phyloP scores from a whole-genome alignment of 2,797 vertebrate species.

The Typhlichthys subterraneus region DNA sequence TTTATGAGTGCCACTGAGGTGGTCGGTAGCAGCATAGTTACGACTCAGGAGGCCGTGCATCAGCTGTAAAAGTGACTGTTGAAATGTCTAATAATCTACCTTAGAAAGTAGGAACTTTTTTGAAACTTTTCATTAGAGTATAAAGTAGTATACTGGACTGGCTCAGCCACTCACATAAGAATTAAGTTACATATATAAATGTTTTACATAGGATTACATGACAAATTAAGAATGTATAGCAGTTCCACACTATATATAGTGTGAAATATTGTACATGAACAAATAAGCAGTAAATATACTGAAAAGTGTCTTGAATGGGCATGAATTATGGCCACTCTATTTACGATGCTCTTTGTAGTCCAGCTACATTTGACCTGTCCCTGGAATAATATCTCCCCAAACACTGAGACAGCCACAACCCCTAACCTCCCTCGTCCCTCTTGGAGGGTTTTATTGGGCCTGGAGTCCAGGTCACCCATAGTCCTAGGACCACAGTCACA shows the following conservation, averaged over 20 bases:
- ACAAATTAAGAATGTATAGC: not conserved
- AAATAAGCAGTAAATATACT: conserved; percentile 7
- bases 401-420: conserved; percentile 55
- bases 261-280: not conserved
- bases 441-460: conserved; percentile 63
- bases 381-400: conserved; percentile 66
- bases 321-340: conserved; percentile 58
- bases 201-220: no score
- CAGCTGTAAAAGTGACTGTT: conserved; percentile 29
- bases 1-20: conserved; percentile 59
- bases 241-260: no score
- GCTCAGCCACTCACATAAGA: no score
- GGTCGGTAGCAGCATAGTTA: conserved; percentile 37
- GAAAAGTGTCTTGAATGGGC: conserved; percentile 22
- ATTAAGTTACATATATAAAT: no score
- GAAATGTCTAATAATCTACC: conserved; percentile 11
- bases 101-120: conserved; percentile 11
- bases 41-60: conserved; percentile 34
- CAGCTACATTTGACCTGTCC: conserved; percentile 58
- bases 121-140: conserved; percentile 20
- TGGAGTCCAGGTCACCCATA: conserved; percentile 55
- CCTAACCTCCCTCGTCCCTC: conserved; percentile 49
- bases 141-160: no score
- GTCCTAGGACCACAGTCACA: conserved; percentile 36
- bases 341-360: conserved; percentile 62